Percentiles rank a stretch among this genome's conserved stretches.
phyloP scores from a whole-genome alignment of 2,113 vertebrate genomes.

The Tichodroma muraria region DNA sequence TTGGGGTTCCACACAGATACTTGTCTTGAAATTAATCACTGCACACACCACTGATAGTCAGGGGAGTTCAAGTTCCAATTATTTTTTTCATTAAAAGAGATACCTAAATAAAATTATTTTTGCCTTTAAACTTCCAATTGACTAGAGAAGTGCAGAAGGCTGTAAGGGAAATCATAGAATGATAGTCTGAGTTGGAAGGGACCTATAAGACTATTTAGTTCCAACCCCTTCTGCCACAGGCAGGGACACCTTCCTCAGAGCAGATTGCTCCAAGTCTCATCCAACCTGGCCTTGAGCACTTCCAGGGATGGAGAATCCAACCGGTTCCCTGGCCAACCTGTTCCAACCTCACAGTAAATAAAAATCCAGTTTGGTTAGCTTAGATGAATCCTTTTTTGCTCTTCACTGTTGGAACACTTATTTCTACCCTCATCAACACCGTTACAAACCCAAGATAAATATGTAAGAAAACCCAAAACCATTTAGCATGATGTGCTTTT shows the following conservation, averaged over 20 bases:
- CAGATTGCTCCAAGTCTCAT: not conserved
- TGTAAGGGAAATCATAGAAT: not conserved
- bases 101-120: not conserved
- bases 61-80: fast-evolving
- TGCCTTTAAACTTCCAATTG: not conserved
- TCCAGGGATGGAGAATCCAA: not conserved
- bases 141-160: not conserved
- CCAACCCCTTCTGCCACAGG: not conserved
- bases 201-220: not conserved
- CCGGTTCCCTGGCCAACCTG: not conserved
- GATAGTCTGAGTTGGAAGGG: not conserved
- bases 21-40: not conserved
- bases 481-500: not conserved
- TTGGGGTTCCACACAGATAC: not conserved
- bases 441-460: not conserved
- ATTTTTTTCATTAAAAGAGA: not conserved
- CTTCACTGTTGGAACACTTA: not conserved
- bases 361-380: not conserved
- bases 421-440: not conserved
- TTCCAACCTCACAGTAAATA: not conserved
- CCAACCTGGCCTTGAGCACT: not conserved
- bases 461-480: not conserved
- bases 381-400: not conserved
- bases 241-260: not conserved
- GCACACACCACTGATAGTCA: not conserved